phyloP scores from a whole-genome alignment of 1,140 invertebrate species.

The Aplysia californica region DNA sequence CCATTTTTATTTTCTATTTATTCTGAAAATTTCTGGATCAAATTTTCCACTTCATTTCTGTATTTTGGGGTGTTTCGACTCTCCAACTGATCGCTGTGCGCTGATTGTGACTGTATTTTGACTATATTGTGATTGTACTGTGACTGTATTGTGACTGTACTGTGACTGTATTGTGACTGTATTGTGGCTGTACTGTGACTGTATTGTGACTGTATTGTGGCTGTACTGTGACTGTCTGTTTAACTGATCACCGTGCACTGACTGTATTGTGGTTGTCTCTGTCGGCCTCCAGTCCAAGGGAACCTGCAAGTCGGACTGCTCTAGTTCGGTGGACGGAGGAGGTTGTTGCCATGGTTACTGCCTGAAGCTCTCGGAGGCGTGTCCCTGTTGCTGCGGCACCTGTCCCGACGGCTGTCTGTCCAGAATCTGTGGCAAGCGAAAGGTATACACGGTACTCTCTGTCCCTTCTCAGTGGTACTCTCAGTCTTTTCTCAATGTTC shows the following conservation, averaged over 20 bases:
- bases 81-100: not conserved
- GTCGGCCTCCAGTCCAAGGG: not conserved
- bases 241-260: not conserved
- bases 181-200: too few species aligned
- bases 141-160: too few species aligned
- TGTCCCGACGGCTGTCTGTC: slow-evolving; percentile 8
- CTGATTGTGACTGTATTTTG: not conserved
- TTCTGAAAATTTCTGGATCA: too few species aligned
- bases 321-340: not conserved
- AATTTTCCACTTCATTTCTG: too few species aligned
- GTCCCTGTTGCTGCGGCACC: slow-evolving; percentile 10
- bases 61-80: too few species aligned
- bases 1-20: too few species aligned
- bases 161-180: too few species aligned
- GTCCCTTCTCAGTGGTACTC: too few species aligned
- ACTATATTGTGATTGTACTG: too few species aligned
- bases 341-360: not conserved
- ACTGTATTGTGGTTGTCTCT: not conserved
- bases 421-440: slow-evolving; percentile 9
- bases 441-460: too few species aligned
- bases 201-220: not conserved
- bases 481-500: too few species aligned
- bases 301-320: not conserved
- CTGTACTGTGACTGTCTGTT: not conserved
- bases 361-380: not conserved